Evolutionary conservation across 2,113 vertebrate genomes (phyloP).

Genomic region (Macrotis lagotis): DNA sequence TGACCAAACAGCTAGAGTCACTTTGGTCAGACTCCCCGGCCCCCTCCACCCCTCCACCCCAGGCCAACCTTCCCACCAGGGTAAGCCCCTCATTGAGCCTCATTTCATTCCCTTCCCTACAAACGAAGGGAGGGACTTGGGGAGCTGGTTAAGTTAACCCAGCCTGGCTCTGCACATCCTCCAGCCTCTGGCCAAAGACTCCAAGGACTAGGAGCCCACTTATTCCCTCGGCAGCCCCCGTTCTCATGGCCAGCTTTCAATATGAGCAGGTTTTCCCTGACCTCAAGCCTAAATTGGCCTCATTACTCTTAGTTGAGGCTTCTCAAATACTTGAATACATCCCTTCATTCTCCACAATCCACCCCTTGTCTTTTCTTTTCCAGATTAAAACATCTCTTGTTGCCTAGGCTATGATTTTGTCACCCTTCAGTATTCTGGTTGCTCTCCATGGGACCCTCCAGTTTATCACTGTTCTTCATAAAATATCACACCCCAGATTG

Average conservation of each 20-base stretch:
- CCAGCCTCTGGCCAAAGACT: neutral
- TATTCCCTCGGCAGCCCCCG: neutral
- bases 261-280: neutral
- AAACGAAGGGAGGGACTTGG: neutral
- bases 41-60: slow-evolving; percentile 17
- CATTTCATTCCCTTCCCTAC: neutral
- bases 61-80: slow-evolving; percentile 8
- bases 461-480: neutral
- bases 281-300: neutral
- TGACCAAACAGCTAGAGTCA: slow-evolving; percentile 92
- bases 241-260: no score
- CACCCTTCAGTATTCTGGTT: neutral
- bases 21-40: slow-evolving; percentile 79
- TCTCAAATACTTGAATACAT: no score
- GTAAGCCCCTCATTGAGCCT: slow-evolving; percentile 60
- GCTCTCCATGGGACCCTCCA: neutral
- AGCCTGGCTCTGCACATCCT: no score
- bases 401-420: no score
- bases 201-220: neutral
- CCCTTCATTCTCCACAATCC: neutral
- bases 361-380: no score
- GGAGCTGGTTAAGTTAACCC: neutral
- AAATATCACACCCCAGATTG: neutral
- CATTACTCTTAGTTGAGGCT: neutral
- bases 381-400: no score